These are phyloP conservation scores for Lampropteryx suffumata DNA, from an alignment of 2,888 invertebrate species.

Conservation along the genomic window DNA sequence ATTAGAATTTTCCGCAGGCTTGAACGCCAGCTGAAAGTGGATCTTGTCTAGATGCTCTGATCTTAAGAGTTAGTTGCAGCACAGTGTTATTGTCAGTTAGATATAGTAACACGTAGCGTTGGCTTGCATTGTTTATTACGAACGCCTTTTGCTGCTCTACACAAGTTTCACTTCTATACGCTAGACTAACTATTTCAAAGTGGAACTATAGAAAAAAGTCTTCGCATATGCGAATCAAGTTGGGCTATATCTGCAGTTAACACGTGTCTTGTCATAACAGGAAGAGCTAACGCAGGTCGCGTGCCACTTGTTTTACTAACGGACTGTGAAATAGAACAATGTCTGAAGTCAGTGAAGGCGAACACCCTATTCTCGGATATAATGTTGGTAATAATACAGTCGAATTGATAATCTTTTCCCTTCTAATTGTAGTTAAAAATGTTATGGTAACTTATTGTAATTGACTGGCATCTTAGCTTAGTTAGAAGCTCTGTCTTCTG, in stretches of 20 bases:
- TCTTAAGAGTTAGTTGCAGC: too few species aligned
- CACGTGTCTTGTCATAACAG: slow-evolving; percentile 77
- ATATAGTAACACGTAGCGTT: too few species aligned
- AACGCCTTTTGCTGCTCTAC: background rate
- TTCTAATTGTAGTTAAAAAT: too few species aligned
- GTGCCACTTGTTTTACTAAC: slow-evolving; percentile 63
- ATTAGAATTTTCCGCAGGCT: too few species aligned
- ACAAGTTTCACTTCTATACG: slow-evolving; percentile 9
- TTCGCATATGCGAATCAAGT: slow-evolving; percentile 64
- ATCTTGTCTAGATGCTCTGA: too few species aligned
- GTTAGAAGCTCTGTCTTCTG: too few species aligned
- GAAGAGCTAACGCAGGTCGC: slow-evolving; percentile 59
- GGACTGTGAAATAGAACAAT: slow-evolving; percentile 28
- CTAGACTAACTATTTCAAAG: background rate
- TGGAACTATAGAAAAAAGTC: slow-evolving; percentile 44
- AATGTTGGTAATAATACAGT: background rate
- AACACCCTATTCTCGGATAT: slow-evolving; percentile 7
- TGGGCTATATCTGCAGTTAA: slow-evolving; percentile 20
- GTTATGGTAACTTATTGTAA: too few species aligned
- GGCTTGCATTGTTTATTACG: too few species aligned
- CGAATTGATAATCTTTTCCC: too few species aligned
- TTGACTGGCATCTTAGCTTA: too few species aligned
- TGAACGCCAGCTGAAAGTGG: too few species aligned
- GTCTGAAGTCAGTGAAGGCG: slow-evolving; percentile 17
- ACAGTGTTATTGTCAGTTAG: too few species aligned